Evolutionary conservation across 2,797 vertebrate species (phyloP), one percentile per base, ranked within the genome.

Genomic region (Podarcis lilfordi): DNA sequence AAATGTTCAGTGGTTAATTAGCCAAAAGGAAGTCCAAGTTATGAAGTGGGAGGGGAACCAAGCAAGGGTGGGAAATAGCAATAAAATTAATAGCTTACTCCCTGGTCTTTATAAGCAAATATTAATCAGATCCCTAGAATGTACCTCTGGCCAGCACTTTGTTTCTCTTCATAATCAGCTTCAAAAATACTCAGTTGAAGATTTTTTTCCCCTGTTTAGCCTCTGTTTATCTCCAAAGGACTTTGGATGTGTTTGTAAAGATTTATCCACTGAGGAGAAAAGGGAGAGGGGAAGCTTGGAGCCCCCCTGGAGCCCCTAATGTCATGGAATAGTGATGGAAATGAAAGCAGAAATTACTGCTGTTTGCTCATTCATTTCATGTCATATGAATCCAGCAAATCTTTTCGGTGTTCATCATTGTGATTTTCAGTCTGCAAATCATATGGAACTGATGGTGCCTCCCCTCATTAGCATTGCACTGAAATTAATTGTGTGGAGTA

Each of bases 1-100:
- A 96, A 96, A 96, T 95, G 96, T 92, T 97, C 95, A 95, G 95
- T 95, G 94, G 94, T 96, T 97, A 96, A 97, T 97, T 96, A 96
- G 91, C 93, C 94, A 95, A 94, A 96, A 97, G 95, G 95, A 96
- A 97, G 95, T 95, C 87, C 89, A 95, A 86, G 91, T 93, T 94
- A 91, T 50, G 89, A 93, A 96, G 45, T 15, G 21, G 5, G 19
- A 69, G 17, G 45, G 5, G 27, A 35, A 40, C 1, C 93, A 95
- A 92, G 37, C 89, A 95, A 91, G 89, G 86, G 75, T 92, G 85
- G 89, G 94, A 93, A 94, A 91, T 92, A 92, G 91, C 80, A 77
- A 84, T 95, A 94, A 96, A 95, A 95, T 95, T 93, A 95, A 95
- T 95, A 94, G 90, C 89, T 93, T 93, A 91, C 85, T 95, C 81